These are phyloP conservation scores for Apteryx owenii DNA, from an alignment of 2,113 vertebrate species.

Conservation along the genomic window DNA sequence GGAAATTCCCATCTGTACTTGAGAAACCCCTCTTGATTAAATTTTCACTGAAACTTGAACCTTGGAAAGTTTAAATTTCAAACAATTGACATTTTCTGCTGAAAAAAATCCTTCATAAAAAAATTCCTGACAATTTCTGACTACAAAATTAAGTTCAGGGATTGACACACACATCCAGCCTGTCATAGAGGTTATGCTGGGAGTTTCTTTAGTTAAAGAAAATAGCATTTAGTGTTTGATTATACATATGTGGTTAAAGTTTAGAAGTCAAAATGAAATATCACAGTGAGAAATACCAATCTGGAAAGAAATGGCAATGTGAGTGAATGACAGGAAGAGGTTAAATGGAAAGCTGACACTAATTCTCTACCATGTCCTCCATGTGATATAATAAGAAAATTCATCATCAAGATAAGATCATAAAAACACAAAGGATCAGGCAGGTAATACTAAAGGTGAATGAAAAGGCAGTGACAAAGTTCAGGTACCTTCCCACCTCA, in stretches of 20 bases:
- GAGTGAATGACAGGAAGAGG: slow-evolving; percentile 37
- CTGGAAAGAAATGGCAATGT: slow-evolving; percentile 29
- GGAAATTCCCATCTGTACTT: background rate
- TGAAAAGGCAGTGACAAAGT: background rate
- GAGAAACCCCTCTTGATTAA: background rate
- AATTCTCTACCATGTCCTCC: slow-evolving; percentile 13
- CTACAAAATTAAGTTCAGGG: background rate
- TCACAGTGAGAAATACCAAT: slow-evolving; percentile 27
- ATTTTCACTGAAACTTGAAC: background rate
- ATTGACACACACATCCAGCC: background rate
- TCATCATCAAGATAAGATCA: slow-evolving; percentile 56
- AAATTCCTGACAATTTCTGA: background rate
- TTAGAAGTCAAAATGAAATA: slow-evolving; percentile 61
- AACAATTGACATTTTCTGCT: background rate
- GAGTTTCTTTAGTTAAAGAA: slow-evolving; percentile 5
- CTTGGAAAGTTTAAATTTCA: background rate
- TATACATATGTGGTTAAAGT: background rate
- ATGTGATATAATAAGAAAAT: slow-evolving; percentile 43
- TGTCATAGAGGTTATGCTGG: background rate
- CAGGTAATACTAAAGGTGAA: slow-evolving; percentile 26
- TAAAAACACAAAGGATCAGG: slow-evolving; percentile 9
- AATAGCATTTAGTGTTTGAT: slow-evolving; percentile 18
- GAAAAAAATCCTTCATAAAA: background rate
- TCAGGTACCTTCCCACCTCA: background rate
- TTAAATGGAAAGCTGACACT: slow-evolving; percentile 30